Base-by-base conservation (phyloP, 2,888 invertebrate genomes). In the Incurvaria masculella region DNA sequence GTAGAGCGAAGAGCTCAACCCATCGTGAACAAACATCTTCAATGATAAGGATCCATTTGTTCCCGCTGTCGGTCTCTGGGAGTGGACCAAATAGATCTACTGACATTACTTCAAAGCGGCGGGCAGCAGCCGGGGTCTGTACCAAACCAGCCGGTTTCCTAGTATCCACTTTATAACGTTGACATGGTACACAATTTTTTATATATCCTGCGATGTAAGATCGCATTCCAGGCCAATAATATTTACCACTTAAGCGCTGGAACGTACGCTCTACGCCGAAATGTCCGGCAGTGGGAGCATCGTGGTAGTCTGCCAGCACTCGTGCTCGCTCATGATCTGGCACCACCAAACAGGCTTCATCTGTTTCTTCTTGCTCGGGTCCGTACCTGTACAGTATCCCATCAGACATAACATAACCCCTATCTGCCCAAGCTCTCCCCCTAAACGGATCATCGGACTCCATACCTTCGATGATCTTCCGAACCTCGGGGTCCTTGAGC, bases 111-210 rank as follows among this genome's bases (percentile, higher is more conserved):
- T 62, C 59, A 42, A 57, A 60, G 2, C 57, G 54, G 1, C 21
- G 39, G 16, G 6, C 42, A 39, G 23, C 43, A 18, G 33, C 44
- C 39, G 39, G 21, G 47, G 19, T 14, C 45, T 49, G 48, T 44
- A 50, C 38, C 4, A 67, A 41, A 0, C 63, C 64, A 0, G 61
- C 55, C 1, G 65, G 65, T 44, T 64, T 65, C 3, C 53, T 46
- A 39, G 65, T 64, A 0, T 23, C 53, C 1, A 56, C 52, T 42
- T 65, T 65, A 42, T 62, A 66, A 1, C 58, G 38, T 47, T 65
- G 63, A 47, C 64, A 67, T 10, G 56, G 47, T 0, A 54, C 14
- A 26, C 64, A 64, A 1, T 52, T 48, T 18, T 53, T 53, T 0
- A 63, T 48, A 45, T 65, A 59, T 0, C 51, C 49, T 8, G 26